Evolutionary conservation across 2,888 invertebrate genomes (phyloP), one percentile per base, ranked within the genome.

Genomic region (Cloeon dipterum): DNA sequence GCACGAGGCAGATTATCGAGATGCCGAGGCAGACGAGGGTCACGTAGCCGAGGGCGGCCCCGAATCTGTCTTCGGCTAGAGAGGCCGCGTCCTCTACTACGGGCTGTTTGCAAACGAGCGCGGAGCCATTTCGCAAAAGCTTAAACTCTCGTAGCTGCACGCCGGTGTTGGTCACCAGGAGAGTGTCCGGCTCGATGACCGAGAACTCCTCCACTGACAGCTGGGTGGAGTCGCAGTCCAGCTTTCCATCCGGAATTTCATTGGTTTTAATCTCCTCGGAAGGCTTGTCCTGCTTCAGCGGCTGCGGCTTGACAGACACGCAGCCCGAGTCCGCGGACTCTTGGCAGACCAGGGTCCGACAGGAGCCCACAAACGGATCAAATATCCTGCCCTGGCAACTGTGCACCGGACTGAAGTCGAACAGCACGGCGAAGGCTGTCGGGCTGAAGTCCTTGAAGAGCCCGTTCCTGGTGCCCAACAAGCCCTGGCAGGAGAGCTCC

Each of bases 351-450:
- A 60, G 51, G 26, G 51, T 47, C 11, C 58, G 50, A 41, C 61
- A 61, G 36, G 47, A 51, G 39, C 53, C 52, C 45, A 54, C 55
- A 44, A 61, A 61, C 3, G 59, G 58, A 45, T 62, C 61, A 45
- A 51, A 61, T 11, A 60, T 48, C 44, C 46, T 42, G 4, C 53
- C 51, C 25, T 47, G 46, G 10, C 43, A 41, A 10, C 47, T 44
- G 39, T 49, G 40, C 14, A 40, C 35, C 36, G 48, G 43, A 45
- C 52, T 42, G 43, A 53, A 45, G 42, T 61, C 61, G 39, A 62
- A 54, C 23, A 62, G 47, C 36, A 60, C 47, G 3, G 59, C 50
- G 43, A 61, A 60, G 1, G 57, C 52, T 5, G 49, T 46, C 3
- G 51, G 50, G 37, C 51, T 53, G 44, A 56, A 55, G 26, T 53